Percentiles rank a stretch among this genome's conserved stretches.
These are phyloP conservation scores for Bombus superbus DNA, from an alignment of 1,140 invertebrate species.

Conservation along the genomic window DNA sequence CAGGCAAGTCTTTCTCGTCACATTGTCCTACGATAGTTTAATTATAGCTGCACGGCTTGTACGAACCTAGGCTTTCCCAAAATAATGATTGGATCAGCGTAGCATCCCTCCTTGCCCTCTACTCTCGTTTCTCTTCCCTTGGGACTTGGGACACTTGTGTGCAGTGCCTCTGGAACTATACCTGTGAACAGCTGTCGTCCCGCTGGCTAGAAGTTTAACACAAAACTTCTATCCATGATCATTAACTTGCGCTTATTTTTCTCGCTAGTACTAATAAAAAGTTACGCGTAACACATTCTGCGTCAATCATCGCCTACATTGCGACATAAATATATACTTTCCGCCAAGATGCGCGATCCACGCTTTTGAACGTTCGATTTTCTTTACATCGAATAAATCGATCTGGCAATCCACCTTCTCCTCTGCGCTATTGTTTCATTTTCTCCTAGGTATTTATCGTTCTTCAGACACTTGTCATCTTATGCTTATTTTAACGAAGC, in stretches of 20 bases:
- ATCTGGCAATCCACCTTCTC: background rate
- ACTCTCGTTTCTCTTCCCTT: slow-evolving; percentile 51
- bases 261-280: background rate
- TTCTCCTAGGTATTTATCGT: slow-evolving; percentile 6
- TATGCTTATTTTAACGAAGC: background rate
- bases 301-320: slow-evolving; percentile 22
- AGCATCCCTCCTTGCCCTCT: slow-evolving; percentile 57
- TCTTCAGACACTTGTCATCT: background rate
- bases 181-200: slow-evolving; percentile 64
- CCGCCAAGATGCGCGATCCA: slow-evolving; percentile 17
- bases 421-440: background rate
- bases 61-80: slow-evolving; percentile 76
- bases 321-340: slow-evolving; percentile 40
- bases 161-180: slow-evolving; percentile 50
- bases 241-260: background rate
- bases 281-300: slow-evolving; percentile 18
- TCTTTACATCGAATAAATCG: slow-evolving; percentile 2
- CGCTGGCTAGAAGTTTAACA: background rate
- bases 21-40: slow-evolving; percentile 79
- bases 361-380: background rate
- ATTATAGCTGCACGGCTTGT: slow-evolving; percentile 74
- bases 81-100: slow-evolving; percentile 80
- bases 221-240: slow-evolving; percentile 8
- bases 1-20: slow-evolving; percentile 66
- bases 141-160: slow-evolving; percentile 66